Evolutionary conservation across 2,888 invertebrate genomes (phyloP), one percentile per base, ranked within the genome.

Genomic region (Lysandra bellargus): DNA sequence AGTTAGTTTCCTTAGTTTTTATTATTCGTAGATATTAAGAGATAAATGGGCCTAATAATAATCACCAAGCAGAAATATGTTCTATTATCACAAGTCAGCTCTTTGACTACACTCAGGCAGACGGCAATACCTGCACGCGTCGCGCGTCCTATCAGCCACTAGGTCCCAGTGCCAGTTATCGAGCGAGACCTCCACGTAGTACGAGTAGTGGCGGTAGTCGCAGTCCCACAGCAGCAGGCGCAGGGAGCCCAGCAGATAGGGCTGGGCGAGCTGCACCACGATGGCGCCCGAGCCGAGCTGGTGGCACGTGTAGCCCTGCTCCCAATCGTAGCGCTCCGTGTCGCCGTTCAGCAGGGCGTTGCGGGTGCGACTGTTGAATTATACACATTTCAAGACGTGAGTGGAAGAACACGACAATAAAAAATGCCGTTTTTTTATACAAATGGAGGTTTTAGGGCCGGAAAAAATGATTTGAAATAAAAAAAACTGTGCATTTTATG

Each of bases 221-320:
- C 99, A 99, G 95, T 99, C 99, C 99, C 99, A 99, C 82, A 99
- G 95, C 84, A 99, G 94, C 88, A 99, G 93, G 91, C 98, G 96
- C 95, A 99, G 96, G 49, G 98, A 98, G 80, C 97, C 96, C 82
- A 99, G 96, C 87, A 98, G 95, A 91, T 98, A 99, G 2, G 99
- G 99, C 95, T 99, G 99, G 80, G 97, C 98, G 83, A 99, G 96
- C 92, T 99, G 99, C 81, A 99, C 97, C 85, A 98, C 96, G 87
- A 99, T 99, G 84, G 98, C 97, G 80, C 99, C 99, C 83, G 98
- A 97, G 84, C 98, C 98, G 81, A 98, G 95, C 93, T 99, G 99
- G 95, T 99, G 99, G 91, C 99, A 99, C 4, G 99, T 99, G 92
- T 99, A 99, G 82, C 99, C 99, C 79, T 98, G 98, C 92, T 99